A percentile compares a stretch with the other conserved stretches of the same genome.
These are phyloP conservation scores for Dolichoris vasculosae DNA, from an alignment of 1,140 invertebrate species.

Conservation along the genomic window DNA sequence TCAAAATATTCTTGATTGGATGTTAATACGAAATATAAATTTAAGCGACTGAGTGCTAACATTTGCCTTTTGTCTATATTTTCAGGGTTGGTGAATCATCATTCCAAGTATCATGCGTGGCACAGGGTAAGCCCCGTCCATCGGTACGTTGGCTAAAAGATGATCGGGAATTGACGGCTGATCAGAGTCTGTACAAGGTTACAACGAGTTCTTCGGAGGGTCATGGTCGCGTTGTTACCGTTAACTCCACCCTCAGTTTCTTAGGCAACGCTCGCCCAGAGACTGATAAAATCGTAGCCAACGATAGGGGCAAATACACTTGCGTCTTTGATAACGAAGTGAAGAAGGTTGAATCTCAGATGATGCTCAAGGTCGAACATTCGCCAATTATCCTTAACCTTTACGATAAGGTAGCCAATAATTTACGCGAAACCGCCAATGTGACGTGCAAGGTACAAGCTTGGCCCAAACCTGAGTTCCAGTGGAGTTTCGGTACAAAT, in stretches of 20 bases:
- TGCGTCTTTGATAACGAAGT: slow-evolving; percentile 94
- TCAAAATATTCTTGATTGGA: not conserved
- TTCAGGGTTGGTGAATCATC: slow-evolving; percentile 85
- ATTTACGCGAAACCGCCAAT: slow-evolving; percentile 87
- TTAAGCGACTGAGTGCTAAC: not conserved
- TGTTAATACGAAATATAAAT: not conserved
- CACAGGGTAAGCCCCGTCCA: slow-evolving; percentile 90
- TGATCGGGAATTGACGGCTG: slow-evolving; percentile 83
- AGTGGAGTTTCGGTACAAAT: slow-evolving; percentile 89
- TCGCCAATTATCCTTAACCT: slow-evolving; percentile 89
- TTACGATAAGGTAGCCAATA: slow-evolving; percentile 92
- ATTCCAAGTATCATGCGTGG: slow-evolving; percentile 87
- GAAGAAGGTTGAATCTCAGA: slow-evolving; percentile 87
- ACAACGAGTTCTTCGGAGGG: slow-evolving; percentile 84
- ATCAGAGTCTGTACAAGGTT: slow-evolving; percentile 86
- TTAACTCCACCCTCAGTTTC: slow-evolving; percentile 89
- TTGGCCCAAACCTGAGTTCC: slow-evolving; percentile 93
- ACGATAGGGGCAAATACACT: slow-evolving; percentile 89
- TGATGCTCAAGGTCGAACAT: slow-evolving; percentile 93
- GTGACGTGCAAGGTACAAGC: slow-evolving; percentile 92
- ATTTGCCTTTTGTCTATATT: slow-evolving; percentile 37
- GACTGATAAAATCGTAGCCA: slow-evolving; percentile 84
- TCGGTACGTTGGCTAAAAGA: slow-evolving; percentile 91
- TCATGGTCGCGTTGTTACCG: slow-evolving; percentile 84
- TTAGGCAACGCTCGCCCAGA: slow-evolving; percentile 83